Evolutionary conservation across 2,797 vertebrate species (phyloP).

Genomic region (Diglossa cyanea): DNA sequence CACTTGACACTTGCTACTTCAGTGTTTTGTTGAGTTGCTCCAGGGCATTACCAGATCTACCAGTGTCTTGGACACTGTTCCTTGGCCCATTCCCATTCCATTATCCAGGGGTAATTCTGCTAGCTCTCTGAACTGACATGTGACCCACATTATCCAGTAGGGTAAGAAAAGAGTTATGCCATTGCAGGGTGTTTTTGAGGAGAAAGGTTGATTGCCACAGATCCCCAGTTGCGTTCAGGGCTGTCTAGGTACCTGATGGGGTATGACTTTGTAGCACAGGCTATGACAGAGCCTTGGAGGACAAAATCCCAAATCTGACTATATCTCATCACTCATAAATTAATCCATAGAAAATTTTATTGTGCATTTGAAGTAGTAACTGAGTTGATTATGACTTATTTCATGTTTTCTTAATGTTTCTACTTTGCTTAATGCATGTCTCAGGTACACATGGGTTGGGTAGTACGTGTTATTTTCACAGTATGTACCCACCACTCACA

Average conservation of each 20-base stretch:
- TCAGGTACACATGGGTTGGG: neutral
- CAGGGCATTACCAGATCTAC: neutral
- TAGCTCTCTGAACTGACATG: neutral
- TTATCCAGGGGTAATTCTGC: neutral
- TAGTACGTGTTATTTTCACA: neutral
- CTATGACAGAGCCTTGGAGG: neutral
- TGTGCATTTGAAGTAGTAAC: neutral
- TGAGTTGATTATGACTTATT: neutral
- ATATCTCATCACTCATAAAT: neutral
- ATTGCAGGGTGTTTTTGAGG: neutral
- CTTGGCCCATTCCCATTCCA: neutral
- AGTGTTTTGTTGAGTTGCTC: neutral
- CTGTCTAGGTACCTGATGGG: neutral
- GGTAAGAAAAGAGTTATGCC: neutral
- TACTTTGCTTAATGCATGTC: neutral
- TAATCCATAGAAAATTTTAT: neutral
- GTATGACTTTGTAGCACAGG: neutral
- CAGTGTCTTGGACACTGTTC: neutral
- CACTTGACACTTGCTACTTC: neutral
- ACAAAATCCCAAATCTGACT: neutral
- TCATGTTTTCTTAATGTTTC: neutral
- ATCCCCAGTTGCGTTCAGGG: neutral
- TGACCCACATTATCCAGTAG: accelerated
- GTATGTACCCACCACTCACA: neutral
- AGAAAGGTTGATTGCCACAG: neutral